Conservation (phyloP, 1,140 invertebrate species). For the Leucophenga varia region DNA sequence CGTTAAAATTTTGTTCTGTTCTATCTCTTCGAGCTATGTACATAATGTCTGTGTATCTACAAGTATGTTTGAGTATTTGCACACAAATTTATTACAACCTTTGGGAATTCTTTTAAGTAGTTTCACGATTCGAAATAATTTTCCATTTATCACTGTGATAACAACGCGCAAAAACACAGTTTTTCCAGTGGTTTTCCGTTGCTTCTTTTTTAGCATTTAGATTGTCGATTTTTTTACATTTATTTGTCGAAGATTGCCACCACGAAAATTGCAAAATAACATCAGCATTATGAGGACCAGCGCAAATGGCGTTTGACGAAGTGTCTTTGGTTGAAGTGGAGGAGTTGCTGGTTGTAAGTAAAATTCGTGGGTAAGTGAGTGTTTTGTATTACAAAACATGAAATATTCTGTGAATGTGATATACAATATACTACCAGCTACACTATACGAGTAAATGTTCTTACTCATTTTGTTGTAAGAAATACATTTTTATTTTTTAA, state of each 20-base stretch:
- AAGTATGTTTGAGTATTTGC: slow-evolving; percentile 13
- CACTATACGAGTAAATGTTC: too few species aligned
- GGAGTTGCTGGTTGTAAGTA: too few species aligned
- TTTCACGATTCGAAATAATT: slow-evolving; percentile 55
- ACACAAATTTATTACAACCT: slow-evolving; percentile 50
- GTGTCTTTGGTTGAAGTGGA: slow-evolving; percentile 4
- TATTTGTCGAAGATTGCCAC: background rate
- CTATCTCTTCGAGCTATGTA: background rate
- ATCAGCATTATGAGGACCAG: slow-evolving; percentile 18
- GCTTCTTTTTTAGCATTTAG: slow-evolving; percentile 11
- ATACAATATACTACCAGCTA: too few species aligned
- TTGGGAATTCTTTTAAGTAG: slow-evolving; percentile 55
- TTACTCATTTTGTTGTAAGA: too few species aligned
- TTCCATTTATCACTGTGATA: slow-evolving; percentile 54
- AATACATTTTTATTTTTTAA: too few species aligned
- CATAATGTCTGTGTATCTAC: slow-evolving; percentile 5
- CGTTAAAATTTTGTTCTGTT: background rate
- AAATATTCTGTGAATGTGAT: too few species aligned
- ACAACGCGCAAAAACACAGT: slow-evolving; percentile 48
- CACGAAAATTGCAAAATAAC: slow-evolving; percentile 52
- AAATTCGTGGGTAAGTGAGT: too few species aligned
- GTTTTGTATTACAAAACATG: too few species aligned
- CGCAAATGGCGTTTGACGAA: slow-evolving; percentile 21
- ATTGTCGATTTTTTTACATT: background rate
- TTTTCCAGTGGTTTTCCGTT: background rate